Evolutionary conservation across 2,113 vertebrate genomes (phyloP).

Genomic region (Trinectes maculatus): DNA sequence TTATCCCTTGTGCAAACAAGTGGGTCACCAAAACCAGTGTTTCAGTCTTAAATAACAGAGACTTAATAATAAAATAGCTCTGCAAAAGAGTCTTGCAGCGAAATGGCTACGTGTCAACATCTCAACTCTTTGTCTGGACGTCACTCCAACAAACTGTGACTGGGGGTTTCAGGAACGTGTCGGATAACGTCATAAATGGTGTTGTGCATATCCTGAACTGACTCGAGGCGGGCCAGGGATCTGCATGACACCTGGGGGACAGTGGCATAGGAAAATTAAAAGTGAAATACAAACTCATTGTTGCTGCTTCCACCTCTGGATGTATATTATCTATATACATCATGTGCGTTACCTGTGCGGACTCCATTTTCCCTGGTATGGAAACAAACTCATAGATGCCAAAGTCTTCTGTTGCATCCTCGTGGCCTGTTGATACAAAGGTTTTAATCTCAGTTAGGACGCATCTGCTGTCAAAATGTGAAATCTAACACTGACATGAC

Average conservation of each 20-base stretch:
- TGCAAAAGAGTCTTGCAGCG: slow-evolving; percentile 46
- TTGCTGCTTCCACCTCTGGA: background rate
- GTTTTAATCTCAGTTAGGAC: slow-evolving; percentile 4
- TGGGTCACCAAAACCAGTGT: slow-evolving; percentile 33
- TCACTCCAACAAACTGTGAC: slow-evolving; percentile 76
- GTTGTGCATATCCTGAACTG: slow-evolving; percentile 80
- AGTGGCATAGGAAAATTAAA: slow-evolving; percentile 8
- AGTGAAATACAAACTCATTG: background rate
- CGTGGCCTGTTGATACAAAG: slow-evolving; percentile 85
- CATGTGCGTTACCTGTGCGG: slow-evolving; percentile 82
- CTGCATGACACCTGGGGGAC: slow-evolving; percentile 78
- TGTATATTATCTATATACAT: background rate
- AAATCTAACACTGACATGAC: background rate
- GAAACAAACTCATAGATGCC: slow-evolving; percentile 96
- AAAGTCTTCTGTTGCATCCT: slow-evolving; percentile 94
- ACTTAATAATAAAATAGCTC: slow-evolving; percentile 43
- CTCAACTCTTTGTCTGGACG: background rate
- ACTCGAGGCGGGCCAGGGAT: slow-evolving; percentile 79
- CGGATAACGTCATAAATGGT: slow-evolving; percentile 86
- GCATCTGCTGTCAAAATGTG: background rate
- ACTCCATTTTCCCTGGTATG: slow-evolving; percentile 85
- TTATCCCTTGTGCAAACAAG: slow-evolving; percentile 63
- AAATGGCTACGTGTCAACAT: slow-evolving; percentile 14
- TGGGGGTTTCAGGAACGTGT: slow-evolving; percentile 80
- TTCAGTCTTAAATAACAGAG: slow-evolving; percentile 38